Percentiles rank a stretch among this genome's conserved stretches.
phyloP scores from a whole-genome alignment of 1,140 invertebrate genomes.

The Sarcophaga bullata region DNA sequence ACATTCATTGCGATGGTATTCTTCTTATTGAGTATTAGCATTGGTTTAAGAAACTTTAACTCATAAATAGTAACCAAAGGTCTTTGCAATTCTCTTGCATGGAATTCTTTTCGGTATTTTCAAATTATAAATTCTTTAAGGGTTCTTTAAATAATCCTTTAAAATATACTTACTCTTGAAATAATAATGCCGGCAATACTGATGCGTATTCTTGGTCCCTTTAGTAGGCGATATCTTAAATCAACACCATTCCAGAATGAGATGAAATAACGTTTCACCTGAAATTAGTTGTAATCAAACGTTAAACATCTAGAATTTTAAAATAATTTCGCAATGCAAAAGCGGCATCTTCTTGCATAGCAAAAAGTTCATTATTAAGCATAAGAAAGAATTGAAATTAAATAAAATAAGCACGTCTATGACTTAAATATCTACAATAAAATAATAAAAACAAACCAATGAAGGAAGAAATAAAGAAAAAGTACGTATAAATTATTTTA shows the following conservation, averaged over 20 bases:
- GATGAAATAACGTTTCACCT: slow-evolving; percentile 94
- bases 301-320: slow-evolving; percentile 16
- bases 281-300: background rate
- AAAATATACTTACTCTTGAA: slow-evolving; percentile 79
- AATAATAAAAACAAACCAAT: too few relatives aligned
- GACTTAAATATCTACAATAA: too few relatives aligned
- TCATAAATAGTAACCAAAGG: too few relatives aligned
- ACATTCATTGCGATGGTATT: too few relatives aligned
- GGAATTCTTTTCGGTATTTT: background rate
- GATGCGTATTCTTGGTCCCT: slow-evolving; percentile 91
- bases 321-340: background rate
- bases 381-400: background rate
- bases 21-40: too few relatives aligned
- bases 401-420: background rate
- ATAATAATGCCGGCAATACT: slow-evolving; percentile 96
- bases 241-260: slow-evolving; percentile 97
- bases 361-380: background rate
- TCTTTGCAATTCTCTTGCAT: background rate
- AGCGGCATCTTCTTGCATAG: background rate
- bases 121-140: background rate
- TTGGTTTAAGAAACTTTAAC: too few relatives aligned
- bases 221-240: slow-evolving; percentile 89
- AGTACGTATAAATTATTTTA: too few relatives aligned
- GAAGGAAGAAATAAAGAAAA: too few relatives aligned
- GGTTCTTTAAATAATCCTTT: background rate